Conservation (phyloP, 2,888 invertebrate species). For the Apotomis capreana region DNA sequence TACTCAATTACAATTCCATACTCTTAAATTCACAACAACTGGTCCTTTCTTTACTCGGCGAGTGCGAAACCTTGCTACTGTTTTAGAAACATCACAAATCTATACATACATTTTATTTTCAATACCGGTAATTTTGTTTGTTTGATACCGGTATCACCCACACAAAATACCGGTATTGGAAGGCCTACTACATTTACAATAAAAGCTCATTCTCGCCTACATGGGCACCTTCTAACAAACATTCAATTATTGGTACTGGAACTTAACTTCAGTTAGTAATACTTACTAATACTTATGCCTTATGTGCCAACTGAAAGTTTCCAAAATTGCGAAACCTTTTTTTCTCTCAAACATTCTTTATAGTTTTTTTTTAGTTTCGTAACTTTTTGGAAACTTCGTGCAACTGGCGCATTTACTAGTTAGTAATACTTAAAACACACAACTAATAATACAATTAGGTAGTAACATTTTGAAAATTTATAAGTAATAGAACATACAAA, state of each 20-base stretch:
- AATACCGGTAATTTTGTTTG: too few species aligned
- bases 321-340: too few species aligned
- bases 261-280: constrained; percentile 6
- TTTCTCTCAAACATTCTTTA: too few species aligned
- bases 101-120: background rate
- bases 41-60: background rate
- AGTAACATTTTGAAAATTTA: constrained; percentile 15
- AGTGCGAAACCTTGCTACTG: constrained; percentile 30
- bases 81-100: constrained; percentile 36
- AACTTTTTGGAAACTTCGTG: too few species aligned
- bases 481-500: background rate
- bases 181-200: constrained; percentile 15
- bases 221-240: constrained; percentile 8
- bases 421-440: constrained; percentile 10
- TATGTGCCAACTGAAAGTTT: too few species aligned
- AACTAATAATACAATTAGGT: constrained; percentile 13
- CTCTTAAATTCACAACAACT: constrained; percentile 13
- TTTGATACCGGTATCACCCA: too few species aligned
- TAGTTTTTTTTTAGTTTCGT: too few species aligned
- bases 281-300: background rate
- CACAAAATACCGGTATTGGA: too few species aligned
- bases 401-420: too few species aligned
- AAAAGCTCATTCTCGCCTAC: constrained; percentile 38
- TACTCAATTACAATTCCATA: too few species aligned
- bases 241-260: constrained; percentile 1